A percentile compares a stretch with the other conserved stretches of the same genome.
phyloP scores from a whole-genome alignment of 2,113 vertebrate genomes.

The Pterocles gutturalis region DNA sequence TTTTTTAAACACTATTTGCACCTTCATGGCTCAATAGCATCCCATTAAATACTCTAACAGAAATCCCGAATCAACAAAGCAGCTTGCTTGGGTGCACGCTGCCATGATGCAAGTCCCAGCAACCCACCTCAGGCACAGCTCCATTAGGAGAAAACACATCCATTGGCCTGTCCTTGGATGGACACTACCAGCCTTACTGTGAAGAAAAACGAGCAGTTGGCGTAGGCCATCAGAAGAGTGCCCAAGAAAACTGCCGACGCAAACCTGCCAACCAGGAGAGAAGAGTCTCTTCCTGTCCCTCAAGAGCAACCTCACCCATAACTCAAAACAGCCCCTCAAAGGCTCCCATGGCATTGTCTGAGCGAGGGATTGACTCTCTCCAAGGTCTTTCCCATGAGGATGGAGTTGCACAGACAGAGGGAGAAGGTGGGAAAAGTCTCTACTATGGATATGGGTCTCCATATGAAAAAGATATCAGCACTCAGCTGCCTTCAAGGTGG shows the following conservation, averaged over 20 bases:
- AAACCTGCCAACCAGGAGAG: not conserved
- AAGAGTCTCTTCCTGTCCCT: not conserved
- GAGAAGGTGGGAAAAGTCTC: not conserved
- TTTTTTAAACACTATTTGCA: not conserved
- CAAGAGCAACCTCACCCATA: not conserved
- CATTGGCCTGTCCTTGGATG: not conserved
- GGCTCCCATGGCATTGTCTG: not conserved
- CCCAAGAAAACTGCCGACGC: not conserved
- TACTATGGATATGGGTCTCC: not conserved
- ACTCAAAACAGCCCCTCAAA: not conserved
- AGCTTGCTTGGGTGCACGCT: not conserved
- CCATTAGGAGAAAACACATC: not conserved
- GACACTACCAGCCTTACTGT: not conserved
- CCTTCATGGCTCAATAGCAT: not conserved
- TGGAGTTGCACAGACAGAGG: not conserved
- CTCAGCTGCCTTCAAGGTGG: not conserved
- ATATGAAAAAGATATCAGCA: not conserved
- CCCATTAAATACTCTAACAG: not conserved
- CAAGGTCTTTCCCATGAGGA: not conserved
- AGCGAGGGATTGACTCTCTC: not conserved
- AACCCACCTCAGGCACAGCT: not conserved
- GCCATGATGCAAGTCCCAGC: not conserved
- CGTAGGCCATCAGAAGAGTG: fast-evolving
- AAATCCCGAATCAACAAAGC: not conserved
- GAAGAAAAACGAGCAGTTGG: not conserved